phyloP scores from a whole-genome alignment of 1,140 invertebrate species.

The Ephestia elutella region DNA sequence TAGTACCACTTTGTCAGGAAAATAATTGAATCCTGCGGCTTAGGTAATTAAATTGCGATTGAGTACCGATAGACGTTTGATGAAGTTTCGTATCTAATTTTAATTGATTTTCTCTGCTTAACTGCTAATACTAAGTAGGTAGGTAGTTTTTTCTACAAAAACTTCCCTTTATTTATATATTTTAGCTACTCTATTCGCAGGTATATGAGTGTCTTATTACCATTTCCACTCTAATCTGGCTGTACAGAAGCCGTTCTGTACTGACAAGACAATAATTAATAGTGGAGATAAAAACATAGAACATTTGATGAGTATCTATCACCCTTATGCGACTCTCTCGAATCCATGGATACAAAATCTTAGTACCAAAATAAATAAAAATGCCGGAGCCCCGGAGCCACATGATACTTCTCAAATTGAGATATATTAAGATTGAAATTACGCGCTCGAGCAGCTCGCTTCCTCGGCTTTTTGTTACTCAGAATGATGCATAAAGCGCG shows the following conservation, averaged over 20 bases:
- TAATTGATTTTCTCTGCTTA: neutral
- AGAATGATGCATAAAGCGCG: slow-evolving; percentile 64
- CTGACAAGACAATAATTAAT: too few species aligned
- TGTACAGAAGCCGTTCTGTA: too few species aligned
- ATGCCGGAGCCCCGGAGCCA: slow-evolving; percentile 49
- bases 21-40: neutral
- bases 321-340: too few species aligned
- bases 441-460: slow-evolving; percentile 60
- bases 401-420: slow-evolving; percentile 66
- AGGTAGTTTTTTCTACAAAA: neutral
- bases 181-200: neutral
- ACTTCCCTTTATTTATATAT: too few species aligned
- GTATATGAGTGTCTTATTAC: too few species aligned
- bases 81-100: slow-evolving; percentile 2
- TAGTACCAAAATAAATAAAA: slow-evolving; percentile 64
- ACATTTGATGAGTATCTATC: too few species aligned
- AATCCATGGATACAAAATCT: slow-evolving; percentile 27
- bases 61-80: neutral
- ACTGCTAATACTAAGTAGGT: neutral
- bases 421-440: slow-evolving; percentile 73
- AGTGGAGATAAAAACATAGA: too few species aligned
- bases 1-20: slow-evolving; percentile 27
- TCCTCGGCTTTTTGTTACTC: slow-evolving; percentile 61
- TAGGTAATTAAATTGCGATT: slow-evolving; percentile 1
- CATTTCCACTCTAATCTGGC: too few species aligned